Evolutionary conservation across 2,888 invertebrate species (phyloP).

Genomic region (Drosophila subquinaria): DNA sequence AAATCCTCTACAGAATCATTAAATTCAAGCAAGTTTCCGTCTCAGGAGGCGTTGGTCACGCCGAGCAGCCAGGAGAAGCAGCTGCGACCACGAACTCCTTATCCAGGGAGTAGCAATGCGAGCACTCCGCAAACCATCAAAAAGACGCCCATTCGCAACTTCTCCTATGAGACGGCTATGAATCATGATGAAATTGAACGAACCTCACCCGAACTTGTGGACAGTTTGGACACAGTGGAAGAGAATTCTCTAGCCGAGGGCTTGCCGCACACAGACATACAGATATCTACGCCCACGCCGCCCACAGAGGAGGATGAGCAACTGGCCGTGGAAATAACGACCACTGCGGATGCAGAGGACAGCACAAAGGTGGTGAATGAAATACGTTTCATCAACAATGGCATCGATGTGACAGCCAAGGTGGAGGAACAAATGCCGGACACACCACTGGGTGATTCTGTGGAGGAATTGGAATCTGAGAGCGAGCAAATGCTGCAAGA

Average conservation of each 20-base stretch:
- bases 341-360: constrained; percentile 78
- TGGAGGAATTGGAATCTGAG: constrained; percentile 66
- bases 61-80: constrained; percentile 64
- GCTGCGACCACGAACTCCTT: constrained; percentile 83
- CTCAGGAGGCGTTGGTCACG: constrained; percentile 53
- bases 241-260: constrained; percentile 49
- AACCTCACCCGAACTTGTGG: constrained; percentile 76
- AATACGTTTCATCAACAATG: constrained; percentile 85
- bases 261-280: constrained; percentile 45
- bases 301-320: constrained; percentile 84
- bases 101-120: constrained; percentile 77
- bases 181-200: constrained; percentile 76
- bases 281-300: constrained; percentile 69
- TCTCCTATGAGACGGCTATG: constrained; percentile 80
- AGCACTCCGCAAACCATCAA: constrained; percentile 75
- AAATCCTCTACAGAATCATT: constrained; percentile 69
- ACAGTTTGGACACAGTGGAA: constrained; percentile 78
- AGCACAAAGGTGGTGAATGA: constrained; percentile 82
- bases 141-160: constrained; percentile 76
- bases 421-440: constrained; percentile 73
- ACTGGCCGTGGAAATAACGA: constrained; percentile 83
- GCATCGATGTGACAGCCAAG: constrained; percentile 84
- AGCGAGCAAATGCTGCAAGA: constrained; percentile 47
- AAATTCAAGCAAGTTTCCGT: constrained; percentile 63
- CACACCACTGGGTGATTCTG: constrained; percentile 56